phyloP scores from a whole-genome alignment of 1,140 invertebrate genomes.

The Copidosoma floridanum region DNA sequence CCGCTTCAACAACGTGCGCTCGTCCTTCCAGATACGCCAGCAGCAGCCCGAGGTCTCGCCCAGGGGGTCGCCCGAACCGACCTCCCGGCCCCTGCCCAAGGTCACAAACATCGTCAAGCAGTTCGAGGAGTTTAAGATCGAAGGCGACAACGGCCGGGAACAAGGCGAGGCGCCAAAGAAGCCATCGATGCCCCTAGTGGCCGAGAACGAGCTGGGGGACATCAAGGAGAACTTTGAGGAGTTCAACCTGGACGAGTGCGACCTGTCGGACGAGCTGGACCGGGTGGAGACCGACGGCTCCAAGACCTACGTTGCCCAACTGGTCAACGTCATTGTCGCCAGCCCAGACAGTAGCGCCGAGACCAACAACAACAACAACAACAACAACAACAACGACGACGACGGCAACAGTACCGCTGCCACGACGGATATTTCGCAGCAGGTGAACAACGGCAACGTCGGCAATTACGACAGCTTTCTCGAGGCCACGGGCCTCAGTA shows the following conservation, averaged over 20 bases:
- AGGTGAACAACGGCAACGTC: conserved; percentile 29
- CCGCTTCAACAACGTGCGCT: conserved; percentile 38
- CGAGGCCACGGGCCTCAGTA: conserved; percentile 76
- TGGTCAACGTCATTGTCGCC: no score
- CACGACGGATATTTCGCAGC: background rate
- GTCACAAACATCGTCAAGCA: conserved; percentile 48
- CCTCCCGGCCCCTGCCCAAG: conserved; percentile 16
- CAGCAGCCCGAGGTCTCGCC: conserved; percentile 9
- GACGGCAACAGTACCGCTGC: background rate
- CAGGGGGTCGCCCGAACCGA: conserved; percentile 16
- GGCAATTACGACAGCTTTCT: conserved; percentile 68
- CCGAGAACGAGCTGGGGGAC: conserved; percentile 56
- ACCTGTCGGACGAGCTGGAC: conserved; percentile 64
- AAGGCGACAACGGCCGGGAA: conserved; percentile 35
- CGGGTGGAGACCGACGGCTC: conserved; percentile 62
- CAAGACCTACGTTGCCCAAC: conserved; percentile 51
- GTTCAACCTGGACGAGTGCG: conserved; percentile 74
- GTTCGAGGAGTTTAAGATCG: conserved; percentile 56
- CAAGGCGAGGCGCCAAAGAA: background rate
- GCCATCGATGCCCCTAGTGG: background rate
- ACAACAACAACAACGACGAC: background rate
- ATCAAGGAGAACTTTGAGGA: conserved; percentile 77
- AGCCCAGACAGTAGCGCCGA: background rate
- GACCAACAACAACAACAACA: background rate
- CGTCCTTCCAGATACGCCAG: conserved; percentile 38